Evolutionary conservation across 2,113 vertebrate species (phyloP), one percentile per base, ranked within the genome.

Genomic region (Sturnus vulgaris): DNA sequence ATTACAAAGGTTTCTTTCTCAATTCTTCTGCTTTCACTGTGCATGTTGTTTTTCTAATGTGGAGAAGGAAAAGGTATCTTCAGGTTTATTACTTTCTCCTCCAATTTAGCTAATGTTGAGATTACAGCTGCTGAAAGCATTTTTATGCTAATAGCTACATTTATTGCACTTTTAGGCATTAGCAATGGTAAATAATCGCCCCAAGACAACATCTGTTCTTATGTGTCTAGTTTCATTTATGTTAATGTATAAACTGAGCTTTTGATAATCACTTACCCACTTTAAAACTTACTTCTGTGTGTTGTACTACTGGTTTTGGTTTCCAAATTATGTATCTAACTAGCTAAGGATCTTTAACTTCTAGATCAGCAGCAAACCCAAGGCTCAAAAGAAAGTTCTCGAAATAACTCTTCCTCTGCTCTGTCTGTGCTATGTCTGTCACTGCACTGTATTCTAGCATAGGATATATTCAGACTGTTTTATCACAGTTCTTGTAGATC

Each of bases 191-290:
- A 94, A 83, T 90, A 90, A 86, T 88, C 0, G 4, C 87, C 93
- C 39, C 33, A 90, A 93, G 82, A 92, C 47, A 91, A 25, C 71
- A 83, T 70, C 66, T 93, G 76, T 73, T 88, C 87, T 83, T 76
- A 64, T 88, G 90, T 83, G 68, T 90, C 82, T 86, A 23, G 50
- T 88, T 95, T 88, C 71, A 88, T 82, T 95, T 91, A 80, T 86
- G 37, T 66, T 93, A 77, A 77, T 68, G 20, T 83, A 49, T 39
- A 70, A 88, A 81, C 47, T 52, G 28, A 83, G 72, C 5, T 87
- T 93, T 57, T 71, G 56, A 57, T 88, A 90, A 71, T 88, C n/a
- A 72, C 50, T 66, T 93, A 44, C 9, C 59, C 68, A 27, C 68
- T 83, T 83, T 70, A 93, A 71, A 92, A 73, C 55, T 91, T 86